These are phyloP conservation scores for Eristalis arbustorum DNA, from an alignment of 2,888 invertebrate species.

Conservation along the genomic window DNA sequence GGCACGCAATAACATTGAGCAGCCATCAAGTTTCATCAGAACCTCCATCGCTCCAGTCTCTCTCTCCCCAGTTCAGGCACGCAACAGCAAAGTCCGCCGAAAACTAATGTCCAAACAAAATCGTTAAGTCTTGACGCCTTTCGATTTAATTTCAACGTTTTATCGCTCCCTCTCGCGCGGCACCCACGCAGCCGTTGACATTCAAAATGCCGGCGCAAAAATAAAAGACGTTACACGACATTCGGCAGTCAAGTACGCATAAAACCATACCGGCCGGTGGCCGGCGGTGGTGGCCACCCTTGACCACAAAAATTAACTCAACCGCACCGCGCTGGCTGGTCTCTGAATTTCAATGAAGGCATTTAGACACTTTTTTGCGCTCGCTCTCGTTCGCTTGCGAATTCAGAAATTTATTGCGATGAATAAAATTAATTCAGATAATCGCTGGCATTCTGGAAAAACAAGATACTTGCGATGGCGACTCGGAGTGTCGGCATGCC, in stretches of 20 bases:
- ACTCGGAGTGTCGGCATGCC: neutral
- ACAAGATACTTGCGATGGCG: constrained; percentile 29
- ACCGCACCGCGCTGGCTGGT: neutral
- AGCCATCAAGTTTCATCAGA: neutral
- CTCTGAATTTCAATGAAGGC: constrained; percentile 41
- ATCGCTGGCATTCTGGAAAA: constrained; percentile 32
- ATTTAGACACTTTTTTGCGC: constrained; percentile 13
- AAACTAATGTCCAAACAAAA: constrained; percentile 2
- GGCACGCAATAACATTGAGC: neutral
- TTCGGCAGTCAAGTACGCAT: constrained; percentile 22
- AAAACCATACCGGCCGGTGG: neutral
- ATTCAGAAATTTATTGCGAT: constrained; percentile 48
- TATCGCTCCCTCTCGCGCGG: neutral
- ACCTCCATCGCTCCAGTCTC: neutral
- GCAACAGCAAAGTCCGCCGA: neutral
- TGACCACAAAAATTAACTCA: neutral
- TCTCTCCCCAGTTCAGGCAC: neutral
- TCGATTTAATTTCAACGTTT: neutral
- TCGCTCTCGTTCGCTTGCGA: neutral
- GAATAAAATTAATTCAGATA: constrained; percentile 53
- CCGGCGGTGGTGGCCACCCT: neutral
- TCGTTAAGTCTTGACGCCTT: neutral
- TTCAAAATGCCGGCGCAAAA: neutral
- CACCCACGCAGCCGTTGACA: too few species aligned
- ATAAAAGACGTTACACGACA: constrained; percentile 10